phyloP scores from a whole-genome alignment of 1,140 invertebrate species.

The Lepeophtheirus salmonis region DNA sequence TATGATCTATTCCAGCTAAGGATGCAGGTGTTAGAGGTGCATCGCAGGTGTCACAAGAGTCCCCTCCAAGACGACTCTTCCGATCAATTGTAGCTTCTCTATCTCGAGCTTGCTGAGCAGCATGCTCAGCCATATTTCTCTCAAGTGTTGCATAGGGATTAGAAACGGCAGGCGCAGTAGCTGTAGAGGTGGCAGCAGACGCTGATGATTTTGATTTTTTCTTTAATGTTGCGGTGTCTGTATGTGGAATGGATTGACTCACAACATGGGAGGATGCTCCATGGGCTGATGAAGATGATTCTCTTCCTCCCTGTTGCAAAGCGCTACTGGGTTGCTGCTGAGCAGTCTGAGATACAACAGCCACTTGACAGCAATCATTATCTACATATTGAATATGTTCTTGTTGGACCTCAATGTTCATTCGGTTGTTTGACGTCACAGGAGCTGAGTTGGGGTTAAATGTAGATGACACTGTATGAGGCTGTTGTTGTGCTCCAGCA shows the following conservation, averaged over 20 bases:
- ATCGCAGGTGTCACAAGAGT: constrained; percentile 17
- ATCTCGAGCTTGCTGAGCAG: not conserved
- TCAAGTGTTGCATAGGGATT: constrained; percentile 9
- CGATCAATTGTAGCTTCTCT: not conserved
- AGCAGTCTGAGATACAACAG: not conserved
- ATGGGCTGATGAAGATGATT: too few relatives aligned
- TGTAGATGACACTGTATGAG: not conserved
- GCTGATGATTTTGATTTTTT: not conserved
- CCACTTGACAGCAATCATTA: constrained; percentile 12
- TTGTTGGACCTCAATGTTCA: constrained; percentile 11
- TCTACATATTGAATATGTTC: constrained; percentile 15
- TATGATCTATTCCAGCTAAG: constrained; percentile 14
- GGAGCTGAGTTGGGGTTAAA: not conserved
- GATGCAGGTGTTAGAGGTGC: constrained; percentile 14
- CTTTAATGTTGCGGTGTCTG: not conserved
- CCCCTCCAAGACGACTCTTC: not conserved
- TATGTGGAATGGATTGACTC: too few relatives aligned
- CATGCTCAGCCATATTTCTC: constrained; percentile 10
- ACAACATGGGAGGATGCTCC: too few relatives aligned
- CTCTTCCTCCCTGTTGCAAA: too few relatives aligned
- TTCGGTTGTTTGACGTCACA: not conserved
- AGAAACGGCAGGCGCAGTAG: not conserved
- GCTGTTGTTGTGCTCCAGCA: too few relatives aligned
- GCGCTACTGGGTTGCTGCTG: not conserved
- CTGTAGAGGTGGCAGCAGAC: not conserved